A percentile compares a stretch with the other conserved stretches of the same genome.
Evolutionary conservation across 2,113 vertebrate genomes (phyloP).

Genomic region (Megalops atlanticus): DNA sequence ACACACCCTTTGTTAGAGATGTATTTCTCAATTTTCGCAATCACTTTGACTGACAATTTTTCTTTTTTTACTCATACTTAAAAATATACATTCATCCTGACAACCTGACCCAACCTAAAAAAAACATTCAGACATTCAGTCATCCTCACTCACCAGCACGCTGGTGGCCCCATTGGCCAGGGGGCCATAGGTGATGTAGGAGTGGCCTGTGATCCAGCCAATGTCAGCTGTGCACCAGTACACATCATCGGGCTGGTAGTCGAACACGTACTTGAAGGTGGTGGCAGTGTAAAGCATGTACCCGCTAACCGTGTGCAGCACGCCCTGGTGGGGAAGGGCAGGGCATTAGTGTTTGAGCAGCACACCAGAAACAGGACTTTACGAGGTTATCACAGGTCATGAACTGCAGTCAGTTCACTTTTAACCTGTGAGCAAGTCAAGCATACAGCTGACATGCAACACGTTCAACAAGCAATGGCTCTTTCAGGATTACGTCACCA

Average conservation of each 20-base stretch:
- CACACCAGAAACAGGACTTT: neutral
- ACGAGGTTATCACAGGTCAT: no score
- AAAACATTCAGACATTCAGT: neutral
- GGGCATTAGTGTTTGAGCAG: neutral
- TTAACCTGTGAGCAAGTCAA: neutral
- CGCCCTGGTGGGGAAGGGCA: conserved; percentile 74
- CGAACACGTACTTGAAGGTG: conserved; percentile 94
- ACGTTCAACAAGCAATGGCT: no score
- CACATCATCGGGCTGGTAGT: conserved; percentile 85
- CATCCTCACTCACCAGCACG: conserved; percentile 79
- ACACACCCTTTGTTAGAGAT: no score
- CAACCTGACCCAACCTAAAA: neutral
- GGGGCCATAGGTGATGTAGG: conserved; percentile 93
- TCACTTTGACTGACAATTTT: no score
- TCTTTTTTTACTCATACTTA: no score
- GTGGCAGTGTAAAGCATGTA: conserved; percentile 91
- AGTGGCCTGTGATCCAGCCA: conserved; percentile 97
- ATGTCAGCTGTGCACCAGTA: conserved; percentile 98
- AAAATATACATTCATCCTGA: no score
- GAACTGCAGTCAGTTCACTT: no score
- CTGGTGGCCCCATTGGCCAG: conserved; percentile 91
- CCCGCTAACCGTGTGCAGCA: conserved; percentile 89
- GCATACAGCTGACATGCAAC: neutral
- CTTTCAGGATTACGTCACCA: no score
- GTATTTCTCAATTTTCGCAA: no score